Base-by-base conservation (phyloP, 2,113 vertebrate genomes). In the Otis tarda region DNA sequence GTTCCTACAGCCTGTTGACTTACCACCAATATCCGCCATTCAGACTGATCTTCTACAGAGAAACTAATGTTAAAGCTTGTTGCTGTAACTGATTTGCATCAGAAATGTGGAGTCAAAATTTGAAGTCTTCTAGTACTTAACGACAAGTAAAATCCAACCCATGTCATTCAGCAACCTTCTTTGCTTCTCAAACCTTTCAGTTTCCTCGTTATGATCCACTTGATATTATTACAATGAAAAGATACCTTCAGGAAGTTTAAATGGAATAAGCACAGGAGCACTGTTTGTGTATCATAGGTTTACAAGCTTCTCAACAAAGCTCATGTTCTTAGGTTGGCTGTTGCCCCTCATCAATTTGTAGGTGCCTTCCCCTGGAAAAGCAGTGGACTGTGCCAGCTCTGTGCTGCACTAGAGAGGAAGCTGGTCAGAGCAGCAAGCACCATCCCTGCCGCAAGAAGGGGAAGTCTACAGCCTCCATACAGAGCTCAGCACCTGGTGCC, bases 401-500 rank as follows among this genome's bases (percentile, higher is more conserved):
- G 16, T 22, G 19, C 13, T 63, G 18, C 33, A 39, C 31, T 28
- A 28, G 65, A 35, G 35, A 2, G 13, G 53, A 76, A 61, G 33
- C 22, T n/a, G 45, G 47, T 52, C 52, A 71, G 53, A 76, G 35
- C 68, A 71, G 21, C 0, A 0, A 82, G 49, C 17, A 50, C 17
- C 8, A 60, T 9, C 8, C 16, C 39, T 55, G 49, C 9, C 20
- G 12, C 19, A 55, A 41, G 18, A 83, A 67, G 20, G 28, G 22
- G 41, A 94, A 89, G 31, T 19, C 65, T 28, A 28, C 18, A 68
- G 60, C 28, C 35, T n/a, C 37, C 39, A 28, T 1, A 19, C 17
- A 25, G 11, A 52, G 18, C 24, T 84, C 65, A 76, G 64, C 24
- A 63, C 31, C 37, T 22, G 41, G 23, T 74, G 28, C 28, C 31